phyloP scores from a whole-genome alignment of 2,113 vertebrate species.

The Scomber colias region DNA sequence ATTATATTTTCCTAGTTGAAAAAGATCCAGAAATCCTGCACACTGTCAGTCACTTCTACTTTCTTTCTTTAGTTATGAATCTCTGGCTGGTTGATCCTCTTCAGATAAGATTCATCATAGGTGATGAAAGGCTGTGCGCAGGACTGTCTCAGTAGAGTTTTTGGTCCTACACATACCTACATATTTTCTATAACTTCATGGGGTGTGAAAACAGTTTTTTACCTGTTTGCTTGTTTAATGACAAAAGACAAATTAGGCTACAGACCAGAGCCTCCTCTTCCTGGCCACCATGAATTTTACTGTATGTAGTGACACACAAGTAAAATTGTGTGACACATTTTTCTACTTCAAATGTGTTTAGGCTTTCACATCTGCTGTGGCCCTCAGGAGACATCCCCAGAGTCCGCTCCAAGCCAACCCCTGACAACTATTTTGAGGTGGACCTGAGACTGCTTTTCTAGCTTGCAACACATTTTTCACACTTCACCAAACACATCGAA shows the following conservation, averaged over 20 bases:
- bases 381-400: slow-evolving; percentile 35
- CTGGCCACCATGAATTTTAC: slow-evolving; percentile 14
- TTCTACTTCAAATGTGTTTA: slow-evolving; percentile 44
- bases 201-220: slow-evolving; percentile 7
- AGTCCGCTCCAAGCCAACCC: slow-evolving; percentile 44
- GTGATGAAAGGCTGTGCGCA: background rate
- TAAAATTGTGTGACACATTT: slow-evolving; percentile 41
- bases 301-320: background rate
- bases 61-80: background rate
- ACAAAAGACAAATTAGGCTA: slow-evolving; percentile 9
- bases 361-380: slow-evolving; percentile 36
- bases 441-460: slow-evolving; percentile 50
- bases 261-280: background rate
- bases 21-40: background rate
- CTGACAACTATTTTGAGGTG: slow-evolving; percentile 57
- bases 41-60: background rate
- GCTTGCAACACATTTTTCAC: slow-evolving; percentile 70
- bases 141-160: background rate
- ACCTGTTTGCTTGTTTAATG: slow-evolving; percentile 13
- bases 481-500: slow-evolving; percentile 68
- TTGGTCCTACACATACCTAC: too few relatives aligned
- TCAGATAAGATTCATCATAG: background rate
- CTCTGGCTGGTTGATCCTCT: background rate
- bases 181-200: background rate
- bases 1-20: too few relatives aligned